phyloP scores from a whole-genome alignment of 2,113 vertebrate species.

The human region DNA sequence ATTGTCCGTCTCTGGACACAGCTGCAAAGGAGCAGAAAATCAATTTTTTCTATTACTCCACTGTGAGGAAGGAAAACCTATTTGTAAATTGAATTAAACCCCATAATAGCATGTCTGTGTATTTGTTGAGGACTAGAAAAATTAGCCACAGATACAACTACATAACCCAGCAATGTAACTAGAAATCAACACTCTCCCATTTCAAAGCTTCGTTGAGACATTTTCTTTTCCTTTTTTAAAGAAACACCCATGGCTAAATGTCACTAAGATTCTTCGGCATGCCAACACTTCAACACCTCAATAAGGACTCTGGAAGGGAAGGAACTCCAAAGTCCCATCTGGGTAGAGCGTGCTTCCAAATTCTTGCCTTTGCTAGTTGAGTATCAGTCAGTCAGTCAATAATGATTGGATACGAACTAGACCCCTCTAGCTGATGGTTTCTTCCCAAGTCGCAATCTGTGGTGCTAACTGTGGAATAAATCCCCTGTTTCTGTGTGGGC shows the following conservation, averaged over 20 bases:
- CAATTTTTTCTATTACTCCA: slow-evolving; percentile 67
- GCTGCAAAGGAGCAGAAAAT: slow-evolving; percentile 52
- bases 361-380: slow-evolving; percentile 12
- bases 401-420: not conserved
- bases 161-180: not conserved
- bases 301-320: slow-evolving; percentile 49
- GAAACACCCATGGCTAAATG: slow-evolving; percentile 34
- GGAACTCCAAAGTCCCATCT: slow-evolving; percentile 28
- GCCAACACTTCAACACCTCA: not conserved
- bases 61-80: slow-evolving; percentile 50
- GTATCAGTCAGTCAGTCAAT: not conserved
- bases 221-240: slow-evolving; percentile 42
- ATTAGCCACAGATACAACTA: slow-evolving; percentile 27
- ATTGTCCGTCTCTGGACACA: not conserved
- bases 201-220: slow-evolving; percentile 37
- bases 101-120: slow-evolving; percentile 41
- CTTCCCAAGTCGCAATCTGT: slow-evolving; percentile 54
- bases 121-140: slow-evolving; percentile 53
- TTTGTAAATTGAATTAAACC: slow-evolving; percentile 66
- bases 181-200: not conserved
- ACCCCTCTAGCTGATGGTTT: slow-evolving; percentile 31
- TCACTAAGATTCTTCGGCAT: not conserved
- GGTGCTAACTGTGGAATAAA: not conserved
- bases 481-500: not conserved
- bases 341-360: not conserved